phyloP scores from a whole-genome alignment of 2,888 invertebrate genomes.

The Pterobdella sp. region DNA sequence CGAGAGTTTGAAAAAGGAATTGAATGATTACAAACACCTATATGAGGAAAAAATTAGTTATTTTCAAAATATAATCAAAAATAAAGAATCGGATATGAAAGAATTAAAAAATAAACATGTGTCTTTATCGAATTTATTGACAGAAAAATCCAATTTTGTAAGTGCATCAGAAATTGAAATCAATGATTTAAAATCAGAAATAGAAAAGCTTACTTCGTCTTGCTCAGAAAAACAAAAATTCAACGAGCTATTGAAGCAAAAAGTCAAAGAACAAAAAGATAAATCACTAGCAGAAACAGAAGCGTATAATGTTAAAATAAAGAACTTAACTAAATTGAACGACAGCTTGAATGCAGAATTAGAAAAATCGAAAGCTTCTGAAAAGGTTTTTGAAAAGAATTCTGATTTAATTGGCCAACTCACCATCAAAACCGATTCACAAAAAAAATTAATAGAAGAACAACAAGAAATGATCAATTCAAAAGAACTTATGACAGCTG shows the following conservation, averaged over 20 bases:
- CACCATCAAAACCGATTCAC: no score
- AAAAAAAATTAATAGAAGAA: no score
- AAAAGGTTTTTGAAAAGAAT: no score
- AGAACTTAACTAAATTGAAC: no score
- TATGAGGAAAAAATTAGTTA: not conserved
- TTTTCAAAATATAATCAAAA: not conserved
- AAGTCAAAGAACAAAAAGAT: not conserved
- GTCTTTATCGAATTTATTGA: not conserved
- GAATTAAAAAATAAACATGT: not conserved
- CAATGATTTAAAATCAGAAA: not conserved
- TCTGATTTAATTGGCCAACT: no score
- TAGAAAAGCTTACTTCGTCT: not conserved
- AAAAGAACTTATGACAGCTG: no score
- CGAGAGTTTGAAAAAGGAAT: not conserved
- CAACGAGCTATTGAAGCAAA: slow-evolving; percentile 11
- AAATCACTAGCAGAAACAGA: not conserved
- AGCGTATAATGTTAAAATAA: not conserved
- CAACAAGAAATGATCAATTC: no score
- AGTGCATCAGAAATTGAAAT: not conserved
- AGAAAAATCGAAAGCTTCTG: no score
- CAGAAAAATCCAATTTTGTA: slow-evolving; percentile 13
- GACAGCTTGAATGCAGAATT: no score
- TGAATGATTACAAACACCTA: not conserved
- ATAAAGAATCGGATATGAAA: not conserved
- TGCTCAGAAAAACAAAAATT: not conserved